Base-by-base conservation (phyloP, 2,888 invertebrate species). In the Chrysolina americana region DNA sequence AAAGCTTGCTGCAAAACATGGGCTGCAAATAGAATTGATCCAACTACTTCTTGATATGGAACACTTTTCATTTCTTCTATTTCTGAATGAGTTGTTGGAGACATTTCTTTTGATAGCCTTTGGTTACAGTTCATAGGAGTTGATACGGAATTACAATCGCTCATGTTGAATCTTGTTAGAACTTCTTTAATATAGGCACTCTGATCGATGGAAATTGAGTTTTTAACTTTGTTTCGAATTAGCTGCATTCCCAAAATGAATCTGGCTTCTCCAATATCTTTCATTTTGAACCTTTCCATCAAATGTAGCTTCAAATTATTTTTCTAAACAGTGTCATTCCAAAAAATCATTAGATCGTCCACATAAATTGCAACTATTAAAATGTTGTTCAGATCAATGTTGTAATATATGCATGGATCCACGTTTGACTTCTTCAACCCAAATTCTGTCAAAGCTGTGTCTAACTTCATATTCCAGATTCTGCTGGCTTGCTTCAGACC, bases 41-140 rank as follows among this genome's bases (percentile, higher is more conserved):
- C 66, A 28, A 69, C 65, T 10, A 50, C 64, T n/a, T 70, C 70
- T 70, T 41, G 36, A 44, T 59, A 70, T 2, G 44, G 62, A 65
- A 28, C 23, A 63, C 17, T 70, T 23, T 56, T 68, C 19, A 68
- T 50, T 68, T 68, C 56, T 50, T 68, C 44, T 15, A 68, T 50
- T 21, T 68, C 56, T 50, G n/a, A 17, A 10, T 19, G 19, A 50
- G 50, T 50, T 50, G n/a, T 50, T 17, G 50, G 17, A 50, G 17
- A 50, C 17, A 50, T 50, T 50, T 50, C n/a, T 19, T 50, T 50
- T 19, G n/a, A 50, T 17, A 50, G n/a, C n/a, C n/a, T 50, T 17
- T 50, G 19, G 19, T 50, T 17, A 17, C 19, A 50, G 50, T 50
- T 19, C 15, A 17, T 17, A 50, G 50, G 50, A 50, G 50, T 50